Conservation (phyloP, 35 echinoderm and acorn worm species). For the Eucidaris tribuloides region DNA sequence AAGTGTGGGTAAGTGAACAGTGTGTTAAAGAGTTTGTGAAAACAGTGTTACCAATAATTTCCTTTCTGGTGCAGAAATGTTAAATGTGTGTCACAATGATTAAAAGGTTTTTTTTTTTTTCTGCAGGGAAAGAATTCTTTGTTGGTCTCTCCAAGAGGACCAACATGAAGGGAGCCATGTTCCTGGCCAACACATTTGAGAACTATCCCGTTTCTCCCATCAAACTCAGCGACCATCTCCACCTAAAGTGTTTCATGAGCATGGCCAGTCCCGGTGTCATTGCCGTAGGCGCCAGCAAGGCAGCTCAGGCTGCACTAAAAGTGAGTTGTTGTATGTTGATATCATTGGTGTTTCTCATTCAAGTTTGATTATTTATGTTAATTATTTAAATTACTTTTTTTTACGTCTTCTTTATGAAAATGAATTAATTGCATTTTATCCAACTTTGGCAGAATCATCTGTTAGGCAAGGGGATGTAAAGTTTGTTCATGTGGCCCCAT, state of each 20-base stretch:
- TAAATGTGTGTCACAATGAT: too few relatives aligned
- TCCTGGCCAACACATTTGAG: constrained; percentile 73
- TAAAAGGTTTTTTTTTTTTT: constrained; percentile 13
- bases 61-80: too few relatives aligned
- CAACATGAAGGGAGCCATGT: constrained; percentile 80
- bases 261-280: constrained; percentile 91
- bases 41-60: too few relatives aligned
- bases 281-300: constrained; percentile 80
- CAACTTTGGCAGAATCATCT: too few relatives aligned
- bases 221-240: constrained; percentile 58
- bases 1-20: too few relatives aligned
- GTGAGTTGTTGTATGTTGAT: constrained; percentile 35
- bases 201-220: constrained; percentile 88
- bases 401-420: too few relatives aligned
- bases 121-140: constrained; percentile 95
- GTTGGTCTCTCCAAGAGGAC: constrained; percentile 83
- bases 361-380: neutral
- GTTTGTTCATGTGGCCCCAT: too few relatives aligned
- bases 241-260: constrained; percentile 91
- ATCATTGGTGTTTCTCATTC: neutral
- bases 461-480: too few relatives aligned
- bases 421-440: too few relatives aligned
- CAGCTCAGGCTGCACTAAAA: constrained; percentile 81
- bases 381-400: too few relatives aligned
- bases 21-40: too few relatives aligned